phyloP scores from a whole-genome alignment of 1,140 invertebrate genomes.

The Tyrophagus putrescentiae region DNA sequence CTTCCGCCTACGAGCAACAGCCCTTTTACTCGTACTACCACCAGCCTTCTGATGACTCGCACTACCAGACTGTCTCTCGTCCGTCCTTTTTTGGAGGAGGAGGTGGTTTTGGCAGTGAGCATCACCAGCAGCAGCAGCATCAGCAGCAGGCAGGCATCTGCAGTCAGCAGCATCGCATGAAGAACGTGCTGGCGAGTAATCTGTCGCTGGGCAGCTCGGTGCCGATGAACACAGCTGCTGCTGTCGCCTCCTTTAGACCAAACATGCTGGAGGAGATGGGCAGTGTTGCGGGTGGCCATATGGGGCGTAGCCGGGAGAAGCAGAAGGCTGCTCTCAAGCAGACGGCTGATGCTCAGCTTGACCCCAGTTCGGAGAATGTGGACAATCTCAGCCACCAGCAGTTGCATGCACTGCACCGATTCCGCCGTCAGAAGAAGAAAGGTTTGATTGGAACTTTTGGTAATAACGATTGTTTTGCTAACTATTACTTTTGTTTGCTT shows the following conservation, averaged over 20 bases:
- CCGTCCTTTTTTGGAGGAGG: too few relatives aligned
- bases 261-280: background rate
- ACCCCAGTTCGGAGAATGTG: background rate
- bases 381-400: conserved; percentile 39
- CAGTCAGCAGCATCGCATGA: conserved; percentile 6
- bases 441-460: conserved; percentile 35
- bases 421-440: conserved; percentile 51
- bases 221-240: background rate
- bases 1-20: background rate
- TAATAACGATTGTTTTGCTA: conserved; percentile 1
- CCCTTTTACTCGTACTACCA: too few relatives aligned
- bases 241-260: background rate
- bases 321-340: background rate
- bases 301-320: too few relatives aligned
- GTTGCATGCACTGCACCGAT: conserved; percentile 50
- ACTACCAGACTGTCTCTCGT: too few relatives aligned
- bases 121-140: too few relatives aligned
- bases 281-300: too few relatives aligned
- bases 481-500: conserved; percentile 32
- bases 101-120: too few relatives aligned
- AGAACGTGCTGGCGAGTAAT: background rate
- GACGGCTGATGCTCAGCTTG: background rate
- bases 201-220: background rate
- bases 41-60: too few relatives aligned
- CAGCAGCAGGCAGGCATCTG: background rate